These are phyloP conservation scores for Heliconius ismenius DNA, from an alignment of 2,888 invertebrate genomes.

Conservation along the genomic window DNA sequence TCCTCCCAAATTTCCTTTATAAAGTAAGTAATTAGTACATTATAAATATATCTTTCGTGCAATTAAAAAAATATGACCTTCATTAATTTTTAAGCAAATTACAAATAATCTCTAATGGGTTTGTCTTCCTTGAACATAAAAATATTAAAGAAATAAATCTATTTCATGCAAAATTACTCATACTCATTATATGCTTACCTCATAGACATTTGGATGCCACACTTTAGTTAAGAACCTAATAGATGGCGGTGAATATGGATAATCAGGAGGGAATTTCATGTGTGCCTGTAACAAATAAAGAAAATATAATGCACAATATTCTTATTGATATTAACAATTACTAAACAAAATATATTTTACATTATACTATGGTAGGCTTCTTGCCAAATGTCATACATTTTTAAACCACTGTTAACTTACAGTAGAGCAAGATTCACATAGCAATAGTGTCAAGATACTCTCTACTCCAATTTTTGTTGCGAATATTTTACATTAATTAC, in stretches of 20 bases:
- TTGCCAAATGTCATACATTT: not conserved
- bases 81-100: too few species aligned
- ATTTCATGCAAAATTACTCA: not conserved
- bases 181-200: slow-evolving; percentile 84
- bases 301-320: not conserved
- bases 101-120: too few species aligned
- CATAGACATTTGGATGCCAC: slow-evolving; percentile 99
- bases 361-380: too few species aligned
- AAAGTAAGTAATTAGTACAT: not conserved
- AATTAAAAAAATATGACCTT: not conserved
- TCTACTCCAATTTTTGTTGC: too few species aligned
- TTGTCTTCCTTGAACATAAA: not conserved
- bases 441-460: too few species aligned
- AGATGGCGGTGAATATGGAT: slow-evolving; percentile 99
- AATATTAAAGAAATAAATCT: not conserved
- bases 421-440: too few species aligned
- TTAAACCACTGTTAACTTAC: not conserved
- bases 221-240: slow-evolving; percentile 99
- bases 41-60: not conserved
- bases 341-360: too few species aligned
- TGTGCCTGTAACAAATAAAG: slow-evolving; percentile 90
- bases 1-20: not conserved
- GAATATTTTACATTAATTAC: too few species aligned
- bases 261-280: slow-evolving; percentile 99
- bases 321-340: not conserved